Evolutionary conservation across 2,797 vertebrate genomes (phyloP).

Genomic region (Paramormyrops hopkinsi): DNA sequence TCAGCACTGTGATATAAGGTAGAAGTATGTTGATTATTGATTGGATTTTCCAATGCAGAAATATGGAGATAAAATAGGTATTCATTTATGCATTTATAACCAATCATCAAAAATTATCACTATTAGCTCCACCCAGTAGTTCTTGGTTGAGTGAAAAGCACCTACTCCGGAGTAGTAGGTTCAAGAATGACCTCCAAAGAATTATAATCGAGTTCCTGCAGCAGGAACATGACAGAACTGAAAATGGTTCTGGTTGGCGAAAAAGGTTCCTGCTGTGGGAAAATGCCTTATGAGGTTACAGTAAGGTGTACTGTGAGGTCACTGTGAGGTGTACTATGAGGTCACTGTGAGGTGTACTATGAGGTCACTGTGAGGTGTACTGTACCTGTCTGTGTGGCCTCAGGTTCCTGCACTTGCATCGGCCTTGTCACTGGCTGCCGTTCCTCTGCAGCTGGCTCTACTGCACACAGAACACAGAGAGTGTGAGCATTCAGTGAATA

Average conservation of each 20-base stretch:
- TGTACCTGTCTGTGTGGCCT: constrained; percentile 60
- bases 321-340: neutral
- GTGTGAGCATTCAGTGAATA: neutral
- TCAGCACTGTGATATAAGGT: neutral
- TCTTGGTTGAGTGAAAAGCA: neutral
- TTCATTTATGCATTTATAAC: neutral
- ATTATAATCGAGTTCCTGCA: neutral
- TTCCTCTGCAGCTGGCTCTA: constrained; percentile 53
- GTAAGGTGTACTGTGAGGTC: neutral
- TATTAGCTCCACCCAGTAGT: neutral
- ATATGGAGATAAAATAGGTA: neutral
- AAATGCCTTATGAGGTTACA: neutral
- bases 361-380: constrained; percentile 37
- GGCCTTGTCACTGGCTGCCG: constrained; percentile 51
- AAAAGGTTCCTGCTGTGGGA: neutral
- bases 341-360: neutral
- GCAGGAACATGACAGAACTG: neutral
- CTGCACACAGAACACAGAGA: constrained; percentile 45
- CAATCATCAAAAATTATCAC: neutral
- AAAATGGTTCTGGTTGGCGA: neutral
- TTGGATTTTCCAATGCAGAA: neutral
- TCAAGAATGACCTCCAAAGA: neutral
- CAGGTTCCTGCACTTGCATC: constrained; percentile 56
- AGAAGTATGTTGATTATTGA: neutral
- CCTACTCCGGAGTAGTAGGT: neutral